Percentiles rank a stretch among this genome's conserved stretches.
phyloP scores from a whole-genome alignment of 2,797 vertebrate species.

The Oreochromis grahami region DNA sequence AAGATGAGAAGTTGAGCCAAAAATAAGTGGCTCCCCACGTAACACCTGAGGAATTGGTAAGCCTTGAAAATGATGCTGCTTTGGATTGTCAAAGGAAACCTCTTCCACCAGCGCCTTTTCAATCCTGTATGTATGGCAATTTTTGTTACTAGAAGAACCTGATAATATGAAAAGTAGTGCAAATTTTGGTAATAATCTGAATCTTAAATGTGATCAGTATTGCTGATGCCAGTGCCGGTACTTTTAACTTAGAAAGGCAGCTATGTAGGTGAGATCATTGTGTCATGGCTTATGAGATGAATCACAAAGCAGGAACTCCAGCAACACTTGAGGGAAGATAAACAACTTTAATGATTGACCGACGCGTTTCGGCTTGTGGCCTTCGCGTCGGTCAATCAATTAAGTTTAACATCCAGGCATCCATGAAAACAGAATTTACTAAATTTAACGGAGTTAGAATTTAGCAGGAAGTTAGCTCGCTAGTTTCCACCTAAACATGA shows the following conservation, averaged over 20 bases:
- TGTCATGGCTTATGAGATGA: not conserved
- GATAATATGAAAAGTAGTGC: not conserved
- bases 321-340: no score
- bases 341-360: no score
- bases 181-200: not conserved
- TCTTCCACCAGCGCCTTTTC: not conserved
- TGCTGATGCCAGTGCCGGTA: not conserved
- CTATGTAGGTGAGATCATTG: not conserved
- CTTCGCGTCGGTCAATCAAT: no score
- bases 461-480: no score
- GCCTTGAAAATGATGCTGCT: not conserved
- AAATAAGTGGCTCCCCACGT: not conserved
- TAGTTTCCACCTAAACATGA: no score
- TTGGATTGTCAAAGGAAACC: not conserved
- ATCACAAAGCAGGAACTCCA: no score
- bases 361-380: no score
- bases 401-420: no score
- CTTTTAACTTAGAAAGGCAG: not conserved
- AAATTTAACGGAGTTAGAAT: no score
- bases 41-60: not conserved
- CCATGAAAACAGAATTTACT: no score
- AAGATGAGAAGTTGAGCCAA: not conserved
- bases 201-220: not conserved
- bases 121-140: not conserved
- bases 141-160: not conserved